A percentile compares a stretch with the other conserved stretches of the same genome.
These are phyloP conservation scores for Cyclophora punctaria DNA, from an alignment of 2,888 invertebrate species.

Conservation along the genomic window DNA sequence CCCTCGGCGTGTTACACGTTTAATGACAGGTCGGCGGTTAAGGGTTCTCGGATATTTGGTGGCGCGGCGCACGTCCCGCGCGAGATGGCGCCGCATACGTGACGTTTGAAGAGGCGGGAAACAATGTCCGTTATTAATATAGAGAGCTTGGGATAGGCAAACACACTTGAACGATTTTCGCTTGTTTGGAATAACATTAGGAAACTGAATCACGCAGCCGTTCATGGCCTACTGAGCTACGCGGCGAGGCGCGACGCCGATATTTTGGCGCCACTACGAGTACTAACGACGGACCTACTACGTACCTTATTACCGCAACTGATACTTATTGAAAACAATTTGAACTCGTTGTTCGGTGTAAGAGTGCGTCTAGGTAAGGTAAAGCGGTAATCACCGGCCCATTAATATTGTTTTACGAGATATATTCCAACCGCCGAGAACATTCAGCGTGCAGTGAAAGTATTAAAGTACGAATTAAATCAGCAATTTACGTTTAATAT, in stretches of 20 bases:
- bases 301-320: too few species aligned
- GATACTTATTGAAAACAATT: too few species aligned
- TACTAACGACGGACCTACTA: too few species aligned
- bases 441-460: too few species aligned
- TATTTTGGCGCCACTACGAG: neutral
- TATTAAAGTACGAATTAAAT: too few species aligned
- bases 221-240: constrained; percentile 43
- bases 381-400: too few species aligned
- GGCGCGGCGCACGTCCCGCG: constrained; percentile 57
- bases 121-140: constrained; percentile 72
- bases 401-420: too few species aligned
- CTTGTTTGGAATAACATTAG: constrained; percentile 22
- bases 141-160: constrained; percentile 53
- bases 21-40: constrained; percentile 24
- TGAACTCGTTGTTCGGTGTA: too few species aligned
- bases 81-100: constrained; percentile 66
- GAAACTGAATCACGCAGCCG: constrained; percentile 19
- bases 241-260: constrained; percentile 22
- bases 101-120: constrained; percentile 59
- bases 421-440: too few species aligned
- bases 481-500: too few species aligned
- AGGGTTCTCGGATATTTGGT: constrained; percentile 43
- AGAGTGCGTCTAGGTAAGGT: too few species aligned
- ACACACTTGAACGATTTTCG: constrained; percentile 49
- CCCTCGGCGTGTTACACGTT: constrained; percentile 24